Percentiles rank a stretch among this genome's conserved stretches.
These are phyloP conservation scores for Etheostoma cragini DNA, from an alignment of 2,113 vertebrate species.

Conservation along the genomic window DNA sequence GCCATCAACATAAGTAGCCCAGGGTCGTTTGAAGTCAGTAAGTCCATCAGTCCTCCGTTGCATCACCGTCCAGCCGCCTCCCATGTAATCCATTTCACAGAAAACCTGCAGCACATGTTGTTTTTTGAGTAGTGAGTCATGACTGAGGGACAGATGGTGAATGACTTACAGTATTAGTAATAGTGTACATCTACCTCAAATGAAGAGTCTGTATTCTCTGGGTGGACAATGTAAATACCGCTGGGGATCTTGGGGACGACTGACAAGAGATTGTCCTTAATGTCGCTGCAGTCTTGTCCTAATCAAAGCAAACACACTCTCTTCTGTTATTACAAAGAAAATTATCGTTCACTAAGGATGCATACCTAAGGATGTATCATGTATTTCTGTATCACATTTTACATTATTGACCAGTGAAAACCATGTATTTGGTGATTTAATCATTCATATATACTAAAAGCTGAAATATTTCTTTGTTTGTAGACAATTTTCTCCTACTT, in stretches of 20 bases:
- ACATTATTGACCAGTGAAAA: neutral
- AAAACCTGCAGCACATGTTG: conserved; percentile 86
- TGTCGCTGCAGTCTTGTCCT: conserved; percentile 93
- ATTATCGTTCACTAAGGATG: neutral
- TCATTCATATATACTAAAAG: neutral
- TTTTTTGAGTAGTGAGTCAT: neutral
- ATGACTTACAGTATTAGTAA: neutral
- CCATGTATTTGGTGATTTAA: neutral
- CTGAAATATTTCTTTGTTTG: neutral
- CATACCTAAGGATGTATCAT: neutral
- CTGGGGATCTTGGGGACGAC: conserved; percentile 92
- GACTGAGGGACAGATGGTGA: neutral
- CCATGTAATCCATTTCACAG: conserved; percentile 96
- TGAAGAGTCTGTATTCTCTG: conserved; percentile 89
- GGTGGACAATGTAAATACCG: conserved; percentile 93
- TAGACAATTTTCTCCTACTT: neutral
- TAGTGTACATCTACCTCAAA: conserved; percentile 87
- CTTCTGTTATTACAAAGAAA: neutral
- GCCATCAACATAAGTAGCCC: conserved; percentile 90
- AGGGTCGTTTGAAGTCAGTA: conserved; percentile 88
- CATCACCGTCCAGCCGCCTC: conserved; percentile 93
- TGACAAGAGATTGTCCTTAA: conserved; percentile 88
- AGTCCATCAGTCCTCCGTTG: conserved; percentile 89
- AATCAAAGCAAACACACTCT: conserved; percentile 39
- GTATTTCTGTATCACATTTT: neutral